phyloP scores from a whole-genome alignment of 1,140 invertebrate genomes.

The Polypedilum vanderplanki region DNA sequence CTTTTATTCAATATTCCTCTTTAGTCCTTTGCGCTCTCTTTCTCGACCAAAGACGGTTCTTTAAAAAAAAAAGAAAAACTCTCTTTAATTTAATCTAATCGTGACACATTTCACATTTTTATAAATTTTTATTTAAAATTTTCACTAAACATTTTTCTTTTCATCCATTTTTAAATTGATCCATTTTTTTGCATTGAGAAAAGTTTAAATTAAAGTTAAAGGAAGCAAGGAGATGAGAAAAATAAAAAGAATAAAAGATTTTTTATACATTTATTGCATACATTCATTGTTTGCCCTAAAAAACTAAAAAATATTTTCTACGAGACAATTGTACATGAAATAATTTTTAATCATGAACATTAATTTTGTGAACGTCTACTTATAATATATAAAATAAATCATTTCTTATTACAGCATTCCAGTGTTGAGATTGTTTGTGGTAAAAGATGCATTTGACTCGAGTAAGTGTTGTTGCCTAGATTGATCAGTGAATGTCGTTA shows the following conservation, averaged over 20 bases:
- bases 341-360: background rate
- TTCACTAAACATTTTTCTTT: constrained; percentile 13
- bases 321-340: background rate
- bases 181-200: background rate
- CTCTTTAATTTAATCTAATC: background rate
- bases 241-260: background rate
- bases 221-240: background rate
- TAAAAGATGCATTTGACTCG: background rate
- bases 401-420: background rate
- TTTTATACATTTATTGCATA: background rate
- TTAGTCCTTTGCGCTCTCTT: too few species aligned
- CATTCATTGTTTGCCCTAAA: background rate
- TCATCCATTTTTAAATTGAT: background rate
- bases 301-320: background rate
- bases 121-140: constrained; percentile 20
- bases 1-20: too few species aligned
- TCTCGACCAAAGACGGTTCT: too few species aligned
- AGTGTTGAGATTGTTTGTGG: constrained; percentile 11
- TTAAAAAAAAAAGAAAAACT: background rate
- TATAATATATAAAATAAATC: background rate
- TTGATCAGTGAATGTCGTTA: background rate
- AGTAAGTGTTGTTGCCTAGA: background rate
- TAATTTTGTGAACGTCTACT: background rate
- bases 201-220: background rate
- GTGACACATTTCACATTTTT: background rate